phyloP scores from a whole-genome alignment of 2,888 invertebrate species.

The Incurvaria masculella region DNA sequence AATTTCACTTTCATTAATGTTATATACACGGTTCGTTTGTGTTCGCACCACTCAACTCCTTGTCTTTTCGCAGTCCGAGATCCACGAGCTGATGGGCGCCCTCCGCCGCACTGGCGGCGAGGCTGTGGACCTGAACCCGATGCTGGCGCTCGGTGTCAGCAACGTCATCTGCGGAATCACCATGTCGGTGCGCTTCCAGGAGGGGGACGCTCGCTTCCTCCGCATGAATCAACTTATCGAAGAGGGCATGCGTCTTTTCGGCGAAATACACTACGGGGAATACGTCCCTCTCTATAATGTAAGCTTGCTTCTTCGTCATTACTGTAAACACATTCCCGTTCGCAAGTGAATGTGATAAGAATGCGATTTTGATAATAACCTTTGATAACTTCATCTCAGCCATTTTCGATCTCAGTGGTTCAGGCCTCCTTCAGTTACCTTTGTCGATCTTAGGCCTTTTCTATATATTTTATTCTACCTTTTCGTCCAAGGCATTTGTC shows the following conservation, averaged over 20 bases:
- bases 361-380: too few species aligned
- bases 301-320: too few species aligned
- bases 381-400: too few species aligned
- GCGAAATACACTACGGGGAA: slow-evolving; percentile 77
- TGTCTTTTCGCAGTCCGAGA: slow-evolving; percentile 61
- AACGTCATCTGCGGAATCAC: slow-evolving; percentile 90
- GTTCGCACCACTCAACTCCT: slow-evolving; percentile 4
- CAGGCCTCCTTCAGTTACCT: too few species aligned
- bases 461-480: too few species aligned
- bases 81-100: slow-evolving; percentile 67
- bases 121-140: slow-evolving; percentile 70
- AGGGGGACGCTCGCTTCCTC: slow-evolving; percentile 72
- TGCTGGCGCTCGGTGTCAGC: slow-evolving; percentile 77
- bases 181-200: slow-evolving; percentile 83
- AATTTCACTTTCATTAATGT: too few species aligned
- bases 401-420: too few species aligned
- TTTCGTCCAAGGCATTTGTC: too few species aligned
- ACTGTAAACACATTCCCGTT: too few species aligned
- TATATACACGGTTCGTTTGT: too few species aligned
- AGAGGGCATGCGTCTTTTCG: slow-evolving; percentile 87
- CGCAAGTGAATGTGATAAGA: too few species aligned
- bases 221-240: slow-evolving; percentile 84
- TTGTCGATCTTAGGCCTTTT: too few species aligned
- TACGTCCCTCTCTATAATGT: slow-evolving; percentile 76
- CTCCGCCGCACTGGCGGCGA: slow-evolving; percentile 62